These are phyloP conservation scores for Squalus acanthias DNA, from an alignment of 2,797 vertebrate genomes.

Conservation along the genomic window DNA sequence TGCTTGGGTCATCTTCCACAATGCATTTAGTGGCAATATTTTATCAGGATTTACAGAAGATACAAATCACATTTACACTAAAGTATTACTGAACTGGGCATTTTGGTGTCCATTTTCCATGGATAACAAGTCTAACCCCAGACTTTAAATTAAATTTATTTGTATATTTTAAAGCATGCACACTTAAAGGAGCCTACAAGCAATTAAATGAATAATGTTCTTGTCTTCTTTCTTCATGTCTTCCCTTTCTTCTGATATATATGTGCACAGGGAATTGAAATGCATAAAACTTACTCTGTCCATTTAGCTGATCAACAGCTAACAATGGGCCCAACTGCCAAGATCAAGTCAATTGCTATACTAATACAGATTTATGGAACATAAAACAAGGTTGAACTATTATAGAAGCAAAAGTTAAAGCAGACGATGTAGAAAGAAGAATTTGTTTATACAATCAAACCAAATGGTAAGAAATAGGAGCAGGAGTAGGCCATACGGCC, in stretches of 20 bases:
- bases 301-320: not conserved
- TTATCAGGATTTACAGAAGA: not conserved
- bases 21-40: not conserved
- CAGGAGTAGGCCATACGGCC: not conserved
- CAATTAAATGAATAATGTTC: not conserved
- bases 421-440: not conserved
- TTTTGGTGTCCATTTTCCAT: not conserved
- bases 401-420: not conserved
- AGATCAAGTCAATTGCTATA: not conserved
- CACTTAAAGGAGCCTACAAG: not conserved
- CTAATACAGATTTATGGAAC: not conserved
- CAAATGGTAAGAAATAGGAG: not conserved
- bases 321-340: not conserved
- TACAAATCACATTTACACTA: not conserved
- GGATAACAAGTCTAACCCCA: not conserved
- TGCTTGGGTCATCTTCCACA: not conserved
- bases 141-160: not conserved
- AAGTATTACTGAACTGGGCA: not conserved
- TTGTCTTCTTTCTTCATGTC: not conserved
- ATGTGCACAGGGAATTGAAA: not conserved
- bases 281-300: not conserved
- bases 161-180: not conserved
- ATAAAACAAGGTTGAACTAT: not conserved
- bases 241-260: not conserved
- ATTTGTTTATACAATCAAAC: not conserved